Conservation (phyloP, 2,888 invertebrate genomes). For the Neoitamus cyanurus region DNA sequence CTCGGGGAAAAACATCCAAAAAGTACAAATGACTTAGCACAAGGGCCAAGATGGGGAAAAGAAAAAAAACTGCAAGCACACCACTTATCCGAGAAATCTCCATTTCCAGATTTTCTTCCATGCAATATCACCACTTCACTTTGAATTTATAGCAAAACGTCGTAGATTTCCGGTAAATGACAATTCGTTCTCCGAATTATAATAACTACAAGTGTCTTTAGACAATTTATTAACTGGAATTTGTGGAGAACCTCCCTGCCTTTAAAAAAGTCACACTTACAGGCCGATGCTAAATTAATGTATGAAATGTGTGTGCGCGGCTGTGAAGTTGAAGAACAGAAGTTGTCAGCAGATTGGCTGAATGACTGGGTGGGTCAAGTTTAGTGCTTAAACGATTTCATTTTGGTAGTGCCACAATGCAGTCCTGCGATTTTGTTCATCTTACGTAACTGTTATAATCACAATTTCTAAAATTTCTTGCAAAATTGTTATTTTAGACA, state of each 20-base stretch:
- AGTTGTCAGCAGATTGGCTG: conserved; percentile 22
- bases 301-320: conserved; percentile 43
- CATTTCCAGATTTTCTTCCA: not conserved
- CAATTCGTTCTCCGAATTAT: not conserved
- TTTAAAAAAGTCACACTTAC: conserved; percentile 50
- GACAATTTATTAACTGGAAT: conserved; percentile 1
- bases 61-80: conserved; percentile 4
- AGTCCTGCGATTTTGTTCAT: not conserved
- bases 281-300: conserved; percentile 53
- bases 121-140: not conserved
- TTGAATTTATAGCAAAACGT: not conserved
- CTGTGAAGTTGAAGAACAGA: conserved; percentile 29
- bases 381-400: not conserved
- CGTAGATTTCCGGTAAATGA: not conserved
- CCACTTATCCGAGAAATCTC: conserved; percentile 18
- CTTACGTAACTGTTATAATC: not conserved
- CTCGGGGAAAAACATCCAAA: not conserved
- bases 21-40: not conserved
- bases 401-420: conserved; percentile 2
- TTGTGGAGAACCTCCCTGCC: conserved; percentile 29
- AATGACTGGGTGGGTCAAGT: conserved; percentile 17
- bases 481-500: too few relatives aligned
- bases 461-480: not conserved
- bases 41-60: not conserved
- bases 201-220: not conserved